Conservation (phyloP, 2,888 invertebrate species). For the Himalopsyche japonica region DNA sequence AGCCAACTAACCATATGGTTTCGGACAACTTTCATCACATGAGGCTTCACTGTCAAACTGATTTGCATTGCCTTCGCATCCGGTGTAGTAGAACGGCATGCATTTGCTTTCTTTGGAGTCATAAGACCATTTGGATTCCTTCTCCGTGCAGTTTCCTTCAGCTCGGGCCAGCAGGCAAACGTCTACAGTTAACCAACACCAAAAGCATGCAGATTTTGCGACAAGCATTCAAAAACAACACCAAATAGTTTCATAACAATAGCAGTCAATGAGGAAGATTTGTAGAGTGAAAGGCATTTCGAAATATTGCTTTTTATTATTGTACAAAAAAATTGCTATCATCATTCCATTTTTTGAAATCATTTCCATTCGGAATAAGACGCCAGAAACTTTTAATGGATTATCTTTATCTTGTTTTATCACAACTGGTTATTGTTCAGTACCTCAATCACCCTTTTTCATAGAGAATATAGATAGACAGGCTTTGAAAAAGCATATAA, state of each 20-base stretch:
- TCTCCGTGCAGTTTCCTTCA: constrained; percentile 77
- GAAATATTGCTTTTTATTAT: too few relatives aligned
- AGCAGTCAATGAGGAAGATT: too few relatives aligned
- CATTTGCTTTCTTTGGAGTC: constrained; percentile 82
- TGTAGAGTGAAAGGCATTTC: too few relatives aligned
- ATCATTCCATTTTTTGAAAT: too few relatives aligned
- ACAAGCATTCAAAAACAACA: background rate
- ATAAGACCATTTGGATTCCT: constrained; percentile 83
- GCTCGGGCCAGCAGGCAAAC: constrained; percentile 75
- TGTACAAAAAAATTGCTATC: too few relatives aligned
- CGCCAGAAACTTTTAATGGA: too few relatives aligned
- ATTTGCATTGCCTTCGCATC: constrained; percentile 89
- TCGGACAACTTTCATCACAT: constrained; percentile 79
- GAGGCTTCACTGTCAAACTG: constrained; percentile 74
- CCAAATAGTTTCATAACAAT: background rate
- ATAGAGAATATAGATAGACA: too few relatives aligned
- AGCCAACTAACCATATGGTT: constrained; percentile 71
- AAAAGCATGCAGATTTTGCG: constrained; percentile 11
- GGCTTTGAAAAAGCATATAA: too few relatives aligned
- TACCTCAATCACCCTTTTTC: too few relatives aligned
- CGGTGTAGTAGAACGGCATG: constrained; percentile 90
- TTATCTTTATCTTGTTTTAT: too few relatives aligned
- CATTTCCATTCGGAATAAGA: too few relatives aligned
- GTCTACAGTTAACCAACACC: constrained; percentile 56
- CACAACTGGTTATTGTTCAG: too few relatives aligned